Conservation (phyloP, 2,113 vertebrate species). For the Noturus placidus region DNA sequence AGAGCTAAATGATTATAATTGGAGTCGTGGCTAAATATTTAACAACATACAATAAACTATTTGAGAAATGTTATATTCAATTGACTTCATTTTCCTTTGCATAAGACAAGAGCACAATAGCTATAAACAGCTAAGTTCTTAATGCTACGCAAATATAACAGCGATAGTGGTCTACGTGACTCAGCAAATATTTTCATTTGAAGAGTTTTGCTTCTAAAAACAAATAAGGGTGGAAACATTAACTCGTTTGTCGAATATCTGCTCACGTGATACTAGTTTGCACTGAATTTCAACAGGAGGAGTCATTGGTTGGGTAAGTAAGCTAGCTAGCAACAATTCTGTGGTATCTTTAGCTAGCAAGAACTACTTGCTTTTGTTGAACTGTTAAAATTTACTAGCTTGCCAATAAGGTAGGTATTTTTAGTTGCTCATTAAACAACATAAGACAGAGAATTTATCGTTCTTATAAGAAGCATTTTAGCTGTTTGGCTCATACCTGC, state of each 20-base stretch:
- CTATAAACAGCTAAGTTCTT: neutral
- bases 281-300: neutral
- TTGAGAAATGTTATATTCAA: neutral
- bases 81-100: neutral
- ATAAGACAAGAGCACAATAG: neutral
- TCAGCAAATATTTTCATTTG: neutral
- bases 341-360: neutral
- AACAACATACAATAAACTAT: neutral
- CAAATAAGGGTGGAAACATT: neutral
- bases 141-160: neutral
- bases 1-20: neutral
- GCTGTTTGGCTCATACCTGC: slow-evolving; percentile 56
- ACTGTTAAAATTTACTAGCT: neutral
- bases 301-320: neutral
- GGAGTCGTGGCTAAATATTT: no score
- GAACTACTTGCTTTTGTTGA: no score
- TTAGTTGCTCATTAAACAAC: neutral
- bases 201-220: neutral
- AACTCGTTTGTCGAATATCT: neutral
- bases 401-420: neutral
- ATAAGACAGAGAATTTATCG: neutral
- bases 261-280: no score
- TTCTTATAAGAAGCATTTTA: neutral
- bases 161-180: no score
- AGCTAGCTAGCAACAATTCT: neutral